phyloP scores from a whole-genome alignment of 2,113 vertebrate genomes.

The Dipodomys ordii region DNA sequence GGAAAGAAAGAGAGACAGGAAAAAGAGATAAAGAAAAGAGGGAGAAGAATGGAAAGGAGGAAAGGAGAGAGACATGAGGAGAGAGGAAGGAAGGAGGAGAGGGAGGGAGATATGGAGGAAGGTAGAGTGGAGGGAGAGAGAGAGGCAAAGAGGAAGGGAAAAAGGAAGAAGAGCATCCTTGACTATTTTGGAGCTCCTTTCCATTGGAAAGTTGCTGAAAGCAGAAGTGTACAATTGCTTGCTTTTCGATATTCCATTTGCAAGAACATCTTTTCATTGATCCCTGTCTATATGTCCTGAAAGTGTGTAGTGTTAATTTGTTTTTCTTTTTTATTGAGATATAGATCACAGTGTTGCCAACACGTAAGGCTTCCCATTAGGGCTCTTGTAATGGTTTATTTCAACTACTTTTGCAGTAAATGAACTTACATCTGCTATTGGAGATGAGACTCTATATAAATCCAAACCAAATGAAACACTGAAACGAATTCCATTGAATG shows the following conservation, averaged over 20 bases:
- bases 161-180: background rate
- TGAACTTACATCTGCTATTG: conserved; percentile 49
- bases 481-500: background rate
- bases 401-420: conserved; percentile 62
- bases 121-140: background rate
- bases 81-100: background rate
- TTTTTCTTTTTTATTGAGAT: conserved; percentile 43
- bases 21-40: background rate
- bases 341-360: conserved; percentile 30
- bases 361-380: conserved; percentile 34
- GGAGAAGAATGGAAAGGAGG: background rate
- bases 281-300: conserved; percentile 65
- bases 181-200: background rate
- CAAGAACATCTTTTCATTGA: conserved; percentile 76
- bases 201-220: conserved; percentile 58
- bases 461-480: conserved; percentile 10
- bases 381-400: conserved; percentile 51
- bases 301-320: conserved; percentile 61
- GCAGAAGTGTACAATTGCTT: conserved; percentile 48
- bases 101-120: background rate
- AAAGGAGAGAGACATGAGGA: background rate
- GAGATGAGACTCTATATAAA: conserved; percentile 51
- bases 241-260: conserved; percentile 74
- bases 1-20: background rate
- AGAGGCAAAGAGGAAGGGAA: no score